These are phyloP conservation scores for Parelbella ahira DNA, from an alignment of 2,888 invertebrate genomes.

Conservation along the genomic window DNA sequence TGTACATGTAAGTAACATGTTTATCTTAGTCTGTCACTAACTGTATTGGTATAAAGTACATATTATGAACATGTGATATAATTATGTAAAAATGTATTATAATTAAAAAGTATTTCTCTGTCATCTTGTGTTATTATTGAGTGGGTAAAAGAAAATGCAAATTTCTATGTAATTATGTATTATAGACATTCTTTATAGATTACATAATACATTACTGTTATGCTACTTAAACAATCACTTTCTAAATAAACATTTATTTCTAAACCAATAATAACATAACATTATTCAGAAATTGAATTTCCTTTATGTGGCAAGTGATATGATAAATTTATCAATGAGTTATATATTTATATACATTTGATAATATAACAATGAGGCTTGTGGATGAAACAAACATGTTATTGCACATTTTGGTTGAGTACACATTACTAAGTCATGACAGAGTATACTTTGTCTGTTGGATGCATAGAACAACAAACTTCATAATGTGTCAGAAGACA, in stretches of 20 bases:
- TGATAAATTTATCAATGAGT: constrained; percentile 60
- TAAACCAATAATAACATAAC: constrained; percentile 62
- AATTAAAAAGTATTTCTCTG: too few species aligned
- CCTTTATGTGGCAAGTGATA: constrained; percentile 82
- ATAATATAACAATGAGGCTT: constrained; percentile 19
- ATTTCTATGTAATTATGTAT: constrained; percentile 77
- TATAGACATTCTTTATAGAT: constrained; percentile 78
- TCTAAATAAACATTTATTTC: constrained; percentile 55
- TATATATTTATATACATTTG: constrained; percentile 36
- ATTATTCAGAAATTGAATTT: constrained; percentile 56
- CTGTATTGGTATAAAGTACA: too few species aligned
- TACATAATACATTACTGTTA: constrained; percentile 75
- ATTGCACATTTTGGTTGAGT: constrained; percentile 4
- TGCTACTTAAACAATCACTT: constrained; percentile 50
- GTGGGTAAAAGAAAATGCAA: constrained; percentile 8
- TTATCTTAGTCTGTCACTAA: too few species aligned
- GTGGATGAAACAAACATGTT: constrained; percentile 14
- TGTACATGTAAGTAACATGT: too few species aligned
- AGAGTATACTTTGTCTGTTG: neutral
- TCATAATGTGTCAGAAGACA: too few species aligned
- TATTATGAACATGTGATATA: too few species aligned
- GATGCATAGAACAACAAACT: neutral
- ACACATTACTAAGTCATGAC: constrained; percentile 1
- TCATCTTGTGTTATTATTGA: constrained; percentile 1
- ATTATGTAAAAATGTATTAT: too few species aligned